Percentiles rank a stretch among this genome's conserved stretches.
Evolutionary conservation across 2,888 invertebrate species (phyloP).

Genomic region (Phymatocera aterrima): DNA sequence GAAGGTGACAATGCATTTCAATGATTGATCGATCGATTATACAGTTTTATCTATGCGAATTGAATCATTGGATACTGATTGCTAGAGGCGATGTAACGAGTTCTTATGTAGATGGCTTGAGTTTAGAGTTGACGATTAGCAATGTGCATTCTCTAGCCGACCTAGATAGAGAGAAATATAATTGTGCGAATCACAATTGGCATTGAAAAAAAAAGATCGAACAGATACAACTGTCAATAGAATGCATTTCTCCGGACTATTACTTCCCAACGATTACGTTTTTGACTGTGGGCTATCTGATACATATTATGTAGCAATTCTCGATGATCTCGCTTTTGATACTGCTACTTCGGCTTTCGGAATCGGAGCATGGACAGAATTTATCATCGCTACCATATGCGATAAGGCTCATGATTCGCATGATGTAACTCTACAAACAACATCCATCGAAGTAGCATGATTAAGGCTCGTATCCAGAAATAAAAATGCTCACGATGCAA

Average conservation of each 20-base stretch:
- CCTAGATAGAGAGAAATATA: not conserved
- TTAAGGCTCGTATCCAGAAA: not conserved
- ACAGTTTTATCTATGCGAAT: not conserved
- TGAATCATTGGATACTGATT: not conserved
- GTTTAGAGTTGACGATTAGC: not conserved
- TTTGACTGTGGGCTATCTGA: not conserved
- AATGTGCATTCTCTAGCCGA: conserved; percentile 1
- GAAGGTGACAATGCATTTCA: not conserved
- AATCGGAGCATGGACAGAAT: not conserved
- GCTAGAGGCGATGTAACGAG: not conserved
- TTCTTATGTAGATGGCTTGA: not conserved
- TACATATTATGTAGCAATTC: not conserved
- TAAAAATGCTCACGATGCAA: conserved; percentile 18
- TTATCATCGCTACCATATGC: not conserved
- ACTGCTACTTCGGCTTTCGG: not conserved
- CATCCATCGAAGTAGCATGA: not conserved
- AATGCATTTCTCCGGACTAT: not conserved
- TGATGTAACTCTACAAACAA: not conserved
- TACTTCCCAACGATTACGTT: not conserved
- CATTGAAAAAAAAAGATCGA: not conserved
- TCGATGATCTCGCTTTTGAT: too few species aligned
- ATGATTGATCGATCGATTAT: not conserved
- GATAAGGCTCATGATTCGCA: not conserved
- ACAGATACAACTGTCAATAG: not conserved
- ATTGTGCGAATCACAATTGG: conserved; percentile 6